Percentiles rank a stretch among this genome's conserved stretches.
These are phyloP conservation scores for Poeciliopsis infans DNA, from an alignment of 2,797 vertebrate genomes.

Conservation along the genomic window DNA sequence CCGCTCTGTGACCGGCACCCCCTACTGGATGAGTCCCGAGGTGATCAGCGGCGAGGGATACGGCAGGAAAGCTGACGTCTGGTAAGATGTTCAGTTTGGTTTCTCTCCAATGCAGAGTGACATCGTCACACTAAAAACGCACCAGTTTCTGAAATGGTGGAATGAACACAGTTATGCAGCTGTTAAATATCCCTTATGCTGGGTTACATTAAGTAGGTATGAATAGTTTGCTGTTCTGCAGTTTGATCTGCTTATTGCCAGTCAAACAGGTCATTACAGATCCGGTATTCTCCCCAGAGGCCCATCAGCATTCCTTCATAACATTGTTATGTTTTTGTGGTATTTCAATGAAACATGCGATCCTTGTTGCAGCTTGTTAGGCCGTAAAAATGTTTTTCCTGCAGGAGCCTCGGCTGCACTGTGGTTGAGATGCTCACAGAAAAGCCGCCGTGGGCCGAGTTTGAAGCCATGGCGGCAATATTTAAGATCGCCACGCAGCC, in stretches of 20 bases:
- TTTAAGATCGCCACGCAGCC: constrained; percentile 99
- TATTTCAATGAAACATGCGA: constrained; percentile 2
- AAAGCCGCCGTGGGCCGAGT: constrained; percentile 98
- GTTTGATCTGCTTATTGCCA: constrained; percentile 65
- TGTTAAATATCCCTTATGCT: not conserved
- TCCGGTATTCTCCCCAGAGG: constrained; percentile 65
- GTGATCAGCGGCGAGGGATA: constrained; percentile 99
- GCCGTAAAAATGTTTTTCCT: constrained; percentile 1
- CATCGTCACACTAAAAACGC: not conserved
- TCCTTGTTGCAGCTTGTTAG: constrained; percentile 40
- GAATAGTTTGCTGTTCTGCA: not conserved
- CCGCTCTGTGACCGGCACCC: constrained; percentile 95
- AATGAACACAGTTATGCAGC: not conserved
- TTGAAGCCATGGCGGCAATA: constrained; percentile 98
- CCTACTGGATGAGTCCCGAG: constrained; percentile 99
- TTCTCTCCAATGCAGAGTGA: not conserved
- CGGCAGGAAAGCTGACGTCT: constrained; percentile 95
- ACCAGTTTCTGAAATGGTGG: not conserved
- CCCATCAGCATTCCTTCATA: constrained; percentile 62
- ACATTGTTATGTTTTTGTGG: constrained; percentile 8
- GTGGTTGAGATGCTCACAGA: constrained; percentile 99
- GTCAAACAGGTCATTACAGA: constrained; percentile 60
- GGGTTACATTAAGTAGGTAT: not conserved
- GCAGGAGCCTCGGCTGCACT: constrained; percentile 95
- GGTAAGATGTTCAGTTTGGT: constrained; percentile 80